Base-by-base conservation (phyloP, 2,888 invertebrate species). In the Melangyna quadrimaculata region DNA sequence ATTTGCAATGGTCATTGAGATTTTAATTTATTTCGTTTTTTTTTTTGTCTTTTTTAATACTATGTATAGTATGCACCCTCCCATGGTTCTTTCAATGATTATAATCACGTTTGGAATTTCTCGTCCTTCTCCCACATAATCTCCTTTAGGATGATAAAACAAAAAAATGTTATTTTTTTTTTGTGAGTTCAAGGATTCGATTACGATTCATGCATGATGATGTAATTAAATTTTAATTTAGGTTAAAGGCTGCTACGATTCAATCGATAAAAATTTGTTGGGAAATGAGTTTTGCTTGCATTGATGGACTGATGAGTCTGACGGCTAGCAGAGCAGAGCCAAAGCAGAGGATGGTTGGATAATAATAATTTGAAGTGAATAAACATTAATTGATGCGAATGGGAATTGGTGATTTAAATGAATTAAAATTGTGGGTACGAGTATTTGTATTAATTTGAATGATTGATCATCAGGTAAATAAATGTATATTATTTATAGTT, bases 141-240 rank as follows among this genome's bases (percentile, higher is more conserved):
- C 22, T 67, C 51, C 51, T 51, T 35, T 35, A 48, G 43, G 17
- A 63, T 45, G 24, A 27, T n/a, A 19, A 32, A 45, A 65, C 40
- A 29, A 45, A 65, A 51, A 29, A 29, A 14, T 32, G 9, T n/a
- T 43, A 12, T 48, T 61, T 57, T 17, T 32, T 74, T 67, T 73
- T 65, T 70, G 35, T 81, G 63, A 83, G 69, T 81, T 77, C 86
- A 86, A 81, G 81, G 86, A 86, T 86, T 86, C 80, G 81, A 81
- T 86, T 86, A 77, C 80, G 77, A 78, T 78, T 73, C 86, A 78
- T 78, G 73, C 86, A 81, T 73, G 81, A 86, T 78, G 81, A 81
- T 73, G 86, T 78, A 86, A 81, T 86, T 86, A 81, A 86, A 86
- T 70, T 86, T 86, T 86, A 81, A 86, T 86, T 86, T 78, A 81